Percentiles rank a stretch among this genome's conserved stretches.
phyloP scores from a whole-genome alignment of 2,113 vertebrate genomes.

The Dolichotis patagonum region DNA sequence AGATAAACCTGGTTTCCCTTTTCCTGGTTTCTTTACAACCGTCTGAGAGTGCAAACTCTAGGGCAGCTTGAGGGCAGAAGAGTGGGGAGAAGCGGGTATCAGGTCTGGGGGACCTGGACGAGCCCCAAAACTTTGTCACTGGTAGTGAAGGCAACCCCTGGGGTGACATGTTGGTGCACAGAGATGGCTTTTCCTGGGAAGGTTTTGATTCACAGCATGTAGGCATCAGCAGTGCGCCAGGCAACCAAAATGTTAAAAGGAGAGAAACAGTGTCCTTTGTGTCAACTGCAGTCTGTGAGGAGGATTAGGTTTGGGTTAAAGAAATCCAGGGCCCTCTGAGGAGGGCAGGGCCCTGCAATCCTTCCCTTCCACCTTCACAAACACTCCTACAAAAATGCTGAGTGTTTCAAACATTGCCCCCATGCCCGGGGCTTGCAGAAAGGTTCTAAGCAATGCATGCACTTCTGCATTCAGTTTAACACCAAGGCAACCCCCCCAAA shows the following conservation, averaged over 20 bases:
- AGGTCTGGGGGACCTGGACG: accelerated
- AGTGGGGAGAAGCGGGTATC: not conserved
- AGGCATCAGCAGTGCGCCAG: not conserved
- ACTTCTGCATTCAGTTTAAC: not conserved
- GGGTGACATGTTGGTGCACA: not conserved
- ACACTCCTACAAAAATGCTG: not conserved
- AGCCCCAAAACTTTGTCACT: too few relatives aligned
- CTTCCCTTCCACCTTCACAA: not conserved
- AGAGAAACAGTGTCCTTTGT: not conserved
- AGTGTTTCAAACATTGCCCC: not conserved
- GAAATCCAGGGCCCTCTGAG: not conserved
- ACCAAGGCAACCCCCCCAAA: not conserved
- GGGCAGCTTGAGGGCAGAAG: not conserved
- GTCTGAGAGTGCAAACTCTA: accelerated
- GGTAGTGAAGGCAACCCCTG: not conserved
- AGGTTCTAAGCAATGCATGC: not conserved
- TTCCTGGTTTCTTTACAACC: accelerated
- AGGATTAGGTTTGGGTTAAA: not conserved
- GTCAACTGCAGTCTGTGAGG: too few relatives aligned
- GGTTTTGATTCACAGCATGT: not conserved
- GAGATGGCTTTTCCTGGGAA: not conserved
- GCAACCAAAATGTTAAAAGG: not conserved
- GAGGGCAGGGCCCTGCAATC: not conserved
- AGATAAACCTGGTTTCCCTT: too few relatives aligned
- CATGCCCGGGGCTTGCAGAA: not conserved